Percentiles rank a stretch among this genome's conserved stretches.
These are phyloP conservation scores for Nomia melanderi DNA, from an alignment of 1,140 invertebrate species.

Conservation along the genomic window DNA sequence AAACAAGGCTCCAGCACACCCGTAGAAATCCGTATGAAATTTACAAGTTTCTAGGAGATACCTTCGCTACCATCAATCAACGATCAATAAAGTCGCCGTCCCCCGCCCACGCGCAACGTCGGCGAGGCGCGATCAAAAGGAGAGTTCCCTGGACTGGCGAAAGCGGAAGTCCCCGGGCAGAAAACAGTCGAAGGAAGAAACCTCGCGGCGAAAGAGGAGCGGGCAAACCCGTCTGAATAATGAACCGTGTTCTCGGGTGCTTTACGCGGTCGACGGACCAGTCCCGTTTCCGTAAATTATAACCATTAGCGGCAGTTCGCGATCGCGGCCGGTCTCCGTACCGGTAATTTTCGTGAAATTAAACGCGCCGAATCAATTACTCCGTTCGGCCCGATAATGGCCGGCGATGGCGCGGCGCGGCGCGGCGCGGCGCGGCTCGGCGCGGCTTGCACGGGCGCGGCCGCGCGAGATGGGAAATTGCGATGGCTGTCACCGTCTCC, in stretches of 20 bases:
- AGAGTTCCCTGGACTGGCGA: neutral
- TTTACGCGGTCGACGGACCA: constrained; percentile 70
- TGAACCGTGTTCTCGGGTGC: constrained; percentile 71
- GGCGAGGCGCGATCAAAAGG: neutral
- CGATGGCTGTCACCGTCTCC: constrained; percentile 51
- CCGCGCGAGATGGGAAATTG: constrained; percentile 61
- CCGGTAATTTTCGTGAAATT: constrained; percentile 78
- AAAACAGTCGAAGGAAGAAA: constrained; percentile 25
- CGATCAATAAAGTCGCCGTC: too few species aligned
- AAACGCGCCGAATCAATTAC: constrained; percentile 80
- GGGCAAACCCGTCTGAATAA: constrained; percentile 65
- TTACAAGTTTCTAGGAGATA: too few species aligned
- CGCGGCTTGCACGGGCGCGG: too few species aligned
- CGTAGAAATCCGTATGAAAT: too few species aligned
- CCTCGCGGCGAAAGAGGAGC: constrained; percentile 36
- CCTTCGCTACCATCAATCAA: too few species aligned
- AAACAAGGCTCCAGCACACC: too few species aligned
- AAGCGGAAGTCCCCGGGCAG: constrained; percentile 39
- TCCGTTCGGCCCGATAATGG: constrained; percentile 52
- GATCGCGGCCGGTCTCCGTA: constrained; percentile 73
- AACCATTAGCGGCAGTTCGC: constrained; percentile 78
- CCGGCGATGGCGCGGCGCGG: neutral
- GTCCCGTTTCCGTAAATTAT: constrained; percentile 78
- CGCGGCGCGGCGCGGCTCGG: too few species aligned
- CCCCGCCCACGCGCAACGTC: neutral